Conservation (phyloP, 2,888 invertebrate genomes). For the Drosophila melanosoma region DNA sequence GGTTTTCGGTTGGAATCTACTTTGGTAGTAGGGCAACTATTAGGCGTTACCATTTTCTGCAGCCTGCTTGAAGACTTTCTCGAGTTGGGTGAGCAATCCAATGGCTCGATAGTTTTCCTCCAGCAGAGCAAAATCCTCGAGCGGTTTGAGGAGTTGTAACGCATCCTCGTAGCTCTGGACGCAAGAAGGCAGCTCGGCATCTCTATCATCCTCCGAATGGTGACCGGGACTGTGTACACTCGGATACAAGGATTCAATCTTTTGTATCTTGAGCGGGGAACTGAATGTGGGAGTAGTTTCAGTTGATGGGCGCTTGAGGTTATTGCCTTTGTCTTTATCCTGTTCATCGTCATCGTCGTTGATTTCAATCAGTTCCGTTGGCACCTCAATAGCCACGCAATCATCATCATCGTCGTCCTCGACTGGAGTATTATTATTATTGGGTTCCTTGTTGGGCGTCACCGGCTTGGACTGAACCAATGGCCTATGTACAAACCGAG, state of each 20-base stretch:
- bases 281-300: not conserved
- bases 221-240: conserved; percentile 48
- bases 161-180: conserved; percentile 78
- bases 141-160: conserved; percentile 76
- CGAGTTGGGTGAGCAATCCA: conserved; percentile 81
- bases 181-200: conserved; percentile 60
- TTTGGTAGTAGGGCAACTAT: not conserved
- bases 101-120: conserved; percentile 83
- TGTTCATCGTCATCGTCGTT: conserved; percentile 59
- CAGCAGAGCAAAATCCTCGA: conserved; percentile 82
- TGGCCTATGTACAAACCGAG: conserved; percentile 22
- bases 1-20: not conserved
- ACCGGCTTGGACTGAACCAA: conserved; percentile 28
- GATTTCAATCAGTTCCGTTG: conserved; percentile 57
- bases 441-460: not conserved
- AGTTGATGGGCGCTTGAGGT: conserved; percentile 24
- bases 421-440: not conserved
- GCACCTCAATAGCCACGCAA: conserved; percentile 52
- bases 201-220: conserved; percentile 54
- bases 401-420: conserved; percentile 50
- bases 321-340: conserved; percentile 1
- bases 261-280: conserved; percentile 70
- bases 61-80: conserved; percentile 75
- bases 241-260: conserved; percentile 59
- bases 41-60: conserved; percentile 5